Evolutionary conservation across 1,140 invertebrate genomes (phyloP), one percentile per base, ranked within the genome.

Genomic region (Copidosoma floridanum): DNA sequence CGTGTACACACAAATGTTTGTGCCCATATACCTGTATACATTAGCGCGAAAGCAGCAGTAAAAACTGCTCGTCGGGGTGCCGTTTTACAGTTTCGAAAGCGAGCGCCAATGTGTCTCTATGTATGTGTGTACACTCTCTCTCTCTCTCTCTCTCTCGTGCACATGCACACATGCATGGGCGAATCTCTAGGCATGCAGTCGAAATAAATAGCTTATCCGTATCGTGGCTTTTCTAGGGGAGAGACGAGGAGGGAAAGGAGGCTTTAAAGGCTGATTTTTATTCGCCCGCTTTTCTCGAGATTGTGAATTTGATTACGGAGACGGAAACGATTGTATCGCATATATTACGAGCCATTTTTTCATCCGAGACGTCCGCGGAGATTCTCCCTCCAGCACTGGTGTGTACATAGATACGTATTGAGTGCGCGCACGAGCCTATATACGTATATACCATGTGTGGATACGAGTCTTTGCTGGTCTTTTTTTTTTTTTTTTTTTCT

Each of bases 51-150:
- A n/a, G n/a, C n/a, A n/a, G n/a, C n/a, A n/a, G n/a, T n/a, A n/a
- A n/a, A 35, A 18, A 14, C 8, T 51, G n/a, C 24, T 14, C 50
- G 47, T 20, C 11, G 6, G n/a, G 37, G 23, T 23, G 37, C 23
- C 51, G 23, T 27, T 50, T 57, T 38, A 48, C 54, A 51, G 26
- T 51, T 58, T 58, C 47, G 56, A 58, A 51, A 58, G 56, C 47
- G 56, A 51, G 47, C 20, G 14, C 27, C 41, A 18, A 26, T 35
- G 27, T n/a, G n/a, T n/a, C n/a, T n/a, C n/a, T n/a, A n/a, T n/a
- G n/a, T n/a, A n/a, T n/a, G n/a, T n/a, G n/a, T n/a, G n/a, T n/a
- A n/a, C n/a, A n/a, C n/a, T n/a, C n/a, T n/a, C n/a, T n/a, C 37
- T 20, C 21, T 26, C 2, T 1, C 27, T 16, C 38, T 32, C 24